Base-by-base conservation (phyloP, 2,888 invertebrate species). In the Megamerina dolium region DNA sequence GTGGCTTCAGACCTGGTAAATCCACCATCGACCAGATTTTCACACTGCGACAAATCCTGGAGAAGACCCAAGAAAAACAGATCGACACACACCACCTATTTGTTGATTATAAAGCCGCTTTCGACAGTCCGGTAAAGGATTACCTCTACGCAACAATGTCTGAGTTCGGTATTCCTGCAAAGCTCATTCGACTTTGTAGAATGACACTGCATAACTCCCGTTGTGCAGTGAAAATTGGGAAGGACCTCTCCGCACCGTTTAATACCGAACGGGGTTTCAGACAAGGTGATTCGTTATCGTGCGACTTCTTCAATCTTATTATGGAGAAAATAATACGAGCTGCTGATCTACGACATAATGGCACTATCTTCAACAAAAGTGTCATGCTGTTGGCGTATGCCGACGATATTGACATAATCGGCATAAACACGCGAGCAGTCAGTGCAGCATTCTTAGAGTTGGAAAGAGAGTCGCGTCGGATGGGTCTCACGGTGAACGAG, bases 41-140 rank as follows among this genome's bases (percentile, higher is more conserved):
- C 34, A 41, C 34, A 20, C 21, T 39, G 13, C 39, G 36, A 2
- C 35, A 39, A 29, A 40, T 44, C 18, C 36, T 44, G 44, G 36
- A 44, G 10, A 36, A 44, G 14, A 35, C 35, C 21, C 16, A 30
- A 12, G 36, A 36, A 19, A 29, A 21, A 9, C 44, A 40, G 8
- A 40, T 44, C 38, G 39, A 43, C 34, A 43, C 20, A 8, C 29
- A 30, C 21, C 46, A 51, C 18, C 39, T 47, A 10, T 49, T 47
- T 29, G 36, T 51, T 18, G 40, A 49, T 14, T 47, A 47, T 17
- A 49, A 46, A 34, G 47, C 51, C 6, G 49, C 49, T n/a, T 49
- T 41, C 18, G 45, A 51, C 30, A 47, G 47, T 29, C 34, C 46
- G 14, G 36, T 20, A n/a, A 31, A 19, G 19, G 18, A 34, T 32